Evolutionary conservation across 2,888 invertebrate genomes (phyloP), one percentile per base, ranked within the genome.

Genomic region (Caenorhabditis imperialis): DNA sequence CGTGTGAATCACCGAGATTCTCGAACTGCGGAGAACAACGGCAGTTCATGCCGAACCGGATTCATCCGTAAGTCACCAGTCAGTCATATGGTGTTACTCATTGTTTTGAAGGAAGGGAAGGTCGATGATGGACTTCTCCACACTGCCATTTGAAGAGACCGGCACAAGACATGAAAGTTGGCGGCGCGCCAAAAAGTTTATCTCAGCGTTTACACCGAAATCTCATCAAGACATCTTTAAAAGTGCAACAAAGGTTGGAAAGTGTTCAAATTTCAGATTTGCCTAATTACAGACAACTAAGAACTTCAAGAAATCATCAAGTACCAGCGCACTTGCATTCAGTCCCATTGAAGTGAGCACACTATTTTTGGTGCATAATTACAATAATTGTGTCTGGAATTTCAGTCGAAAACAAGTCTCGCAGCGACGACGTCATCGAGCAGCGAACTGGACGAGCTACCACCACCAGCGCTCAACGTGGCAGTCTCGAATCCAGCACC

Each of bases 111-210:
- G 62, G 30, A 78, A 75, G 40, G 76, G 76, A 38, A 25, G 76
- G 25, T 79, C 79, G 16, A 77, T 76, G 62, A 74, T 76, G 67
- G 76, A 79, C 50, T 79, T 79, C 35, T 54, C 71, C 3, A 58
- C 76, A 3, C 14, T 63, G 7, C 58, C 71, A 10, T 71, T 65
- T 48, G 76, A 76, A 30, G 65, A 67, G 2, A 23, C 12, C n/a
- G 73, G 72, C 6, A 51, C 33, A 14, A 55, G 73, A n/a, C 53
- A 74, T 22, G 80, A 80, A 35, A 74, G 61, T 65, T 80, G 80
- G 80, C 55, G 57, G 48, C 18, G 72, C 22, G 80, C 80, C 20
- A 80, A 80, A 25, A 80, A 77, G 20, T 80, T 80, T 53, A 78
- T 80, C 12, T 77, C 76, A 1, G 76, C 78, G n/a, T 80, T 80